Conservation (phyloP, 2,113 vertebrate genomes). For the Epinephelus cyanopodus region DNA sequence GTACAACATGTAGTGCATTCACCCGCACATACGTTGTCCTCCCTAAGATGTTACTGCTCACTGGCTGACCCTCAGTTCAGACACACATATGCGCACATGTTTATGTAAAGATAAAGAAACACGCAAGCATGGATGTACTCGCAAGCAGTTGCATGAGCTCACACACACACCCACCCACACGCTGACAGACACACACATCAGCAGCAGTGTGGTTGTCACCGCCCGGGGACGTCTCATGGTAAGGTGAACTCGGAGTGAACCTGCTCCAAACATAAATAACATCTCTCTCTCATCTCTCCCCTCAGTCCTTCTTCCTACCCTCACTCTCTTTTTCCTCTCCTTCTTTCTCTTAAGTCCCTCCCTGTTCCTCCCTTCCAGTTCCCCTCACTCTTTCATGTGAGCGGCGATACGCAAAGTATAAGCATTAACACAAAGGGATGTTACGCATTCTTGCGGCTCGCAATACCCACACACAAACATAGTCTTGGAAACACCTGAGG, state of each 20-base stretch:
- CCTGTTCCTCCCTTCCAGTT: slow-evolving; percentile 38
- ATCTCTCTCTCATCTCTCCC: slow-evolving; percentile 78
- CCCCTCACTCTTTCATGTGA: slow-evolving; percentile 53
- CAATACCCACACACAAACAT: slow-evolving; percentile 24
- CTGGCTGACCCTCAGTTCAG: slow-evolving; percentile 65
- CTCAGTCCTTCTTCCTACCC: slow-evolving; percentile 68
- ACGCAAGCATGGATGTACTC: slow-evolving; percentile 26
- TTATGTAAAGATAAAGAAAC: slow-evolving; percentile 56
- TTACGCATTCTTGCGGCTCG: neutral
- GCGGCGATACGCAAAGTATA: slow-evolving; percentile 43
- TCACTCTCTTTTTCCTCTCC: slow-evolving; percentile 45
- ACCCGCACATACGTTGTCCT: slow-evolving; percentile 57
- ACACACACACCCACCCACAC: slow-evolving; percentile 39
- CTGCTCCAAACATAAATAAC: slow-evolving; percentile 86
- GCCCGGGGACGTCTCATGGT: slow-evolving; percentile 84
- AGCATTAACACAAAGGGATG: slow-evolving; percentile 50
- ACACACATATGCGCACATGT: slow-evolving; percentile 53
- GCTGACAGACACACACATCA: slow-evolving; percentile 59
- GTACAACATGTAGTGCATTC: slow-evolving; percentile 31
- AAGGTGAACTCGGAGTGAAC: slow-evolving; percentile 89
- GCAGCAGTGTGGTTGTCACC: slow-evolving; percentile 69
- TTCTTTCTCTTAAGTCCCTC: slow-evolving; percentile 46
- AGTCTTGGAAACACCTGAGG: slow-evolving; percentile 59
- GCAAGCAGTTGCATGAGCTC: slow-evolving; percentile 17
- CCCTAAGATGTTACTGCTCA: slow-evolving; percentile 64